Base-by-base conservation (phyloP, 2,113 vertebrate genomes). In the Oreamnos americanus region DNA sequence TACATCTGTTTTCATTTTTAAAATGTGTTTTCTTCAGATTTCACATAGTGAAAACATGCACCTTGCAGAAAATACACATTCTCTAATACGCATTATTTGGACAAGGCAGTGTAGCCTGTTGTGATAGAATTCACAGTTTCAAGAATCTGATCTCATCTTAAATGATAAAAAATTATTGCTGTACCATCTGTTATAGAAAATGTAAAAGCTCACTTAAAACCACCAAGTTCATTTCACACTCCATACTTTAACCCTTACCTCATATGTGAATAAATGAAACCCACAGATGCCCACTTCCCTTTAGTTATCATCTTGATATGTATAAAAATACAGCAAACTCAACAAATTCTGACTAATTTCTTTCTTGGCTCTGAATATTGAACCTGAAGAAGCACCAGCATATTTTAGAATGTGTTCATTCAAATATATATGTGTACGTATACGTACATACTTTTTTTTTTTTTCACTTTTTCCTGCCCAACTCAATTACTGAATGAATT, bases 31-130 rank as follows among this genome's bases (percentile, higher is more conserved):
- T 60, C 76, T 94, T 98, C 62, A 90, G 90, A 98, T 97, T 95
- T 86, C 43, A 55, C 19, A 28, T 85, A 78, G 82, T 90, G 43
- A 97, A 96, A 97, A 98, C 91, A 96, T 67, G 64, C 76, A 93
- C 36, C 95, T 97, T 96, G 97, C 78, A 93, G 92, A 98, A 98
- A 98, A 97, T 95, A 83, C 87, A 95, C 92, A 76, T 98, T 97
- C 90, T 96, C 45, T 98, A 96, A 98, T 95, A 67, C 93, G 94
- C 57, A 92, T 98, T 97, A 90, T 96, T 96, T 90, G 60, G 93
- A 98, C 84, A 98, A 98, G 96, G 97, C 97, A 96, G 88, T 93
- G 28, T 98, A 96, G 6, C 96, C 91, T 97, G 95, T 58, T 36
- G 93, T 82, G 19, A 45, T 97, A 90, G 49, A 97, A 93, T 98